phyloP scores from a whole-genome alignment of 1,140 invertebrate species.

The Eulimnadia texana region DNA sequence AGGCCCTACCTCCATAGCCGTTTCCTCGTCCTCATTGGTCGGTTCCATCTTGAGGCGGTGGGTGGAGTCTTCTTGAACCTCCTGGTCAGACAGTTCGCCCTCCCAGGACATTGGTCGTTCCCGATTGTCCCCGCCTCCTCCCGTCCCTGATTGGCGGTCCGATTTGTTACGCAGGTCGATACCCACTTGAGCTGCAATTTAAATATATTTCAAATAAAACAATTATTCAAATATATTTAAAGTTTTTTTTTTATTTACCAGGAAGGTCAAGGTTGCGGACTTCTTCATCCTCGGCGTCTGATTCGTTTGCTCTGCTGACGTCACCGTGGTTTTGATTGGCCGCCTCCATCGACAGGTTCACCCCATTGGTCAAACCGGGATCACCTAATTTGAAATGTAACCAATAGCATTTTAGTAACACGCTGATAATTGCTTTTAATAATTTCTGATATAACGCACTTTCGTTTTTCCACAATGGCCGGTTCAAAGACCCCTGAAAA shows the following conservation, averaged over 20 bases:
- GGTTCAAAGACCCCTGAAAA: not conserved
- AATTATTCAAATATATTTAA: not conserved
- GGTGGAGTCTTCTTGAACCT: conserved; percentile 23
- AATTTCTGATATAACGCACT: not conserved
- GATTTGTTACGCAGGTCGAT: conserved; percentile 12
- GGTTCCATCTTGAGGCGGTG: conserved; percentile 10
- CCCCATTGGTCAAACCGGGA: not conserved
- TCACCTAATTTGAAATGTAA: not conserved
- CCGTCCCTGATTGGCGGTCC: conserved; percentile 21
- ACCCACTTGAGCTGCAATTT: conserved; percentile 12
- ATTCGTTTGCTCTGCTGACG: not conserved
- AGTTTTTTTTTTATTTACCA: not conserved
- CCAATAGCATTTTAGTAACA: not conserved
- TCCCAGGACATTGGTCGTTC: conserved; percentile 81
- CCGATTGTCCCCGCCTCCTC: conserved; percentile 26
- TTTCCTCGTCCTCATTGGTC: conserved; percentile 1
- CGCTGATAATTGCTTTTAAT: not conserved
- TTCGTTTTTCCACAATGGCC: not conserved
- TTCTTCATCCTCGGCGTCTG: conserved; percentile 14
- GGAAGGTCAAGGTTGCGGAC: conserved; percentile 14
- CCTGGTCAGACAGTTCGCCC: conserved; percentile 66
- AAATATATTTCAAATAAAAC: not conserved
- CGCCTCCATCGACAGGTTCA: not conserved
- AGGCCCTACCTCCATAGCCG: conserved; percentile 13
- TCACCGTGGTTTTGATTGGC: not conserved